Percentiles rank a stretch among this genome's conserved stretches.
These are phyloP conservation scores for Pygoscelis adeliae DNA, from an alignment of 2,113 vertebrate genomes.

Conservation along the genomic window DNA sequence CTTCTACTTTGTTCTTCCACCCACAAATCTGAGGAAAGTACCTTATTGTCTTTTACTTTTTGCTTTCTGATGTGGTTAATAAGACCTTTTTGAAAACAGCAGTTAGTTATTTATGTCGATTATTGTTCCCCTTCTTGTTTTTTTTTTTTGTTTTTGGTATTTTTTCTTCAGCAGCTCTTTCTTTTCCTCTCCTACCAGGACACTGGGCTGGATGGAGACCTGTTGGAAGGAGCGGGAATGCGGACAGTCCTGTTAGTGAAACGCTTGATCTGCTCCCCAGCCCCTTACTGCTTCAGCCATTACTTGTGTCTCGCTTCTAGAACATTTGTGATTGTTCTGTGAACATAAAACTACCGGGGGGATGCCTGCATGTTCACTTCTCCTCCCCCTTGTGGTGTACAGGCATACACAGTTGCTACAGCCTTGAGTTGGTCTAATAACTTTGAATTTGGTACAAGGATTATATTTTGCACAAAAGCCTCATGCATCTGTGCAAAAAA, in stretches of 20 bases:
- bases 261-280: not conserved
- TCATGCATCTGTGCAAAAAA: not conserved
- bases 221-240: not conserved
- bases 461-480: not conserved
- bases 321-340: not conserved
- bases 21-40: not conserved
- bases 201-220: not conserved
- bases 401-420: not conserved
- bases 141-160: too few species aligned
- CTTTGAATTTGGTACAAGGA: not conserved
- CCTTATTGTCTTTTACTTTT: not conserved
- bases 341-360: not conserved
- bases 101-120: not conserved
- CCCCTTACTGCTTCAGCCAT: not conserved
- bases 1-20: not conserved
- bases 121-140: not conserved
- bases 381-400: not conserved
- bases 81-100: not conserved
- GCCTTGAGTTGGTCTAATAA: not conserved
- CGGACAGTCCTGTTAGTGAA: not conserved
- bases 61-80: not conserved
- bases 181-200: not conserved
- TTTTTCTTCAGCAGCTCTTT: not conserved
- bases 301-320: not conserved
- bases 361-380: not conserved